These are phyloP conservation scores for Premnoplex brunnescens DNA, from an alignment of 2,797 vertebrate genomes.

Conservation along the genomic window DNA sequence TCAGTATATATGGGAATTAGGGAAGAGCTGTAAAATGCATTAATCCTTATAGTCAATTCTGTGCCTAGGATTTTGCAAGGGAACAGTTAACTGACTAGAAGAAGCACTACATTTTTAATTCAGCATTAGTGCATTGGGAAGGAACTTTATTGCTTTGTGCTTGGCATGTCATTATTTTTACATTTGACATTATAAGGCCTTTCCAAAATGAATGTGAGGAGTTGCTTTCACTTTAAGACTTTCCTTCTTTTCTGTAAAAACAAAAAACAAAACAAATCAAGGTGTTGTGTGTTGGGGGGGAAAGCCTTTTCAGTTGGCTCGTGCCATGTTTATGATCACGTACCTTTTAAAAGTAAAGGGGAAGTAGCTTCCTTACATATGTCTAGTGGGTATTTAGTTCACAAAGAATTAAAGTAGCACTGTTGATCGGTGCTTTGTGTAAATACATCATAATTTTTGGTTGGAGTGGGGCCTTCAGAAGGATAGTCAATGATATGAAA, in stretches of 20 bases:
- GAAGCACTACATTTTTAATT: constrained; percentile 87
- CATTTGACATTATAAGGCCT: constrained; percentile 94
- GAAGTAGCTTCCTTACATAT: constrained; percentile 84
- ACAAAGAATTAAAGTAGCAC: constrained; percentile 79
- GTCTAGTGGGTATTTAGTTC: constrained; percentile 82
- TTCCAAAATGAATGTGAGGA: constrained; percentile 97
- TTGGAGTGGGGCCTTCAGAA: constrained; percentile 81
- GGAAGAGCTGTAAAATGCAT: constrained; percentile 83
- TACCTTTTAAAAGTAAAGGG: constrained; percentile 68
- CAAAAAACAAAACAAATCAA: background rate
- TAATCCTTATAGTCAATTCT: constrained; percentile 87
- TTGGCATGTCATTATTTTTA: constrained; percentile 95
- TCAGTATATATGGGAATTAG: constrained; percentile 81
- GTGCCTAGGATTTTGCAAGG: constrained; percentile 92
- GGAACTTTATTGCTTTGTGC: constrained; percentile 90
- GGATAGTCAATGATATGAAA: constrained; percentile 87
- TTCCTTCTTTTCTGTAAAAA: constrained; percentile 77
- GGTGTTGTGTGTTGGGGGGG: constrained; percentile 16
- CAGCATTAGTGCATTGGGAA: constrained; percentile 81
- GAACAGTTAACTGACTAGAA: constrained; percentile 85
- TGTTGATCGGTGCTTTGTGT: constrained; percentile 97
- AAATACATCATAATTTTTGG: constrained; percentile 85
- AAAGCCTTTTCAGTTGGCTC: constrained; percentile 69
- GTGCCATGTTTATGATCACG: constrained; percentile 68
- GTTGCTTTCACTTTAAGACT: constrained; percentile 94